Base-by-base conservation (phyloP, 2,113 vertebrate species). In the Nyctibius bracteatus region DNA sequence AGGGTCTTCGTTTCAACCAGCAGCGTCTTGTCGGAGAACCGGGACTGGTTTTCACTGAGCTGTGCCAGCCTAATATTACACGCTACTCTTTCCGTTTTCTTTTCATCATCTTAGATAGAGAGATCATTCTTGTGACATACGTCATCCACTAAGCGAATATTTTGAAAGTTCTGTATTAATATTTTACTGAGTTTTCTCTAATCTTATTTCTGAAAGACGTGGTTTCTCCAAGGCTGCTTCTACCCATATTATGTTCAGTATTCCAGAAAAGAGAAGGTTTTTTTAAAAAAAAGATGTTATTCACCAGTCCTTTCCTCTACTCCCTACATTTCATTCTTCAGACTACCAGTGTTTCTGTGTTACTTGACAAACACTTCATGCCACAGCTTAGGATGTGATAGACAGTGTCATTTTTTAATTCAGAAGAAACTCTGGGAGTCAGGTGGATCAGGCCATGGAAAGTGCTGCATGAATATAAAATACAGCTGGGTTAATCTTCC, bases 111-210 rank as follows among this genome's bases (percentile, higher is more conserved):
- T 92, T 54, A 37, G 81, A 81, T 59, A 75, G 73, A 80, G 70
- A 83, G 33, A 86, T 95, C 16, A 9, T 70, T 92, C 89, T 91
- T 62, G 58, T 80, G 91, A 73, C 81, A 87, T 71, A 59, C 44
- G 30, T 95, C 78, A 92, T 82, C 46, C 51, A 54, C 74, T 82
- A 66, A 85, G 51, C 12, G 62, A 95, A 57, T 91, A 73, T 92
- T 94, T 94, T 95, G 78, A 46, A 96, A 79, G 62, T 73, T 88
- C 37, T 58, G 4, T 70, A 47, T 93, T 91, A 92, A 95, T 95
- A 88, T 92, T 97, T 96, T 89, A 94, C 90, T 47, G 54, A 66
- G 25, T 85, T 87, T 96, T 96, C 83, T 90, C 91, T 90, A 70
- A 88, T 90, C 89, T 77, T 88, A 43, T 81, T 88, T 92, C 84